phyloP scores from a whole-genome alignment of 64 coral and sea anemone species.

The Montipora capricornis region DNA sequence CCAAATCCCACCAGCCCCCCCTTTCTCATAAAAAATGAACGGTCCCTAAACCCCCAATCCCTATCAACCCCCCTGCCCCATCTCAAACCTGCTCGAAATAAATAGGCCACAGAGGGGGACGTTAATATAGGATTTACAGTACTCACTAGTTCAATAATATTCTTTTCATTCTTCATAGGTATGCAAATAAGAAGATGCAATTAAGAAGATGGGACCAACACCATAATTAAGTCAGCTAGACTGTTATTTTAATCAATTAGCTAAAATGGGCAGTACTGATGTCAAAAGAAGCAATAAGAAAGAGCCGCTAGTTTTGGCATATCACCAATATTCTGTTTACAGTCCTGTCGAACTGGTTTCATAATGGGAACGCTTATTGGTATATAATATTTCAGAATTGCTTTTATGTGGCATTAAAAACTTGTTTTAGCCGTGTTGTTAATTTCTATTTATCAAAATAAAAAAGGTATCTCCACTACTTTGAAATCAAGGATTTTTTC shows the following conservation, averaged over 20 bases:
- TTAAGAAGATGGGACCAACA: constrained; percentile 32
- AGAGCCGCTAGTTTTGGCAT: neutral
- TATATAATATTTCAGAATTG: neutral
- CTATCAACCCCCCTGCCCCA: neutral
- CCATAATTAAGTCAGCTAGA: neutral
- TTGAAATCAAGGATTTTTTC: neutral
- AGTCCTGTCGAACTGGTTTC: neutral
- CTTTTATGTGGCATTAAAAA: neutral
- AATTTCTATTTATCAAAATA: neutral
- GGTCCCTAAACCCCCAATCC: neutral
- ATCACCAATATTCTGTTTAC: neutral
- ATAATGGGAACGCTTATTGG: neutral
- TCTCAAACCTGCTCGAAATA: neutral
- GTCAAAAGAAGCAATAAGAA: neutral
- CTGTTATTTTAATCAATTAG: neutral
- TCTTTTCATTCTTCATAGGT: constrained; percentile 25
- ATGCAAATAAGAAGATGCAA: constrained; percentile 51
- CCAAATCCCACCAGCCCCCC: no score
- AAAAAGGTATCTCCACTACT: neutral
- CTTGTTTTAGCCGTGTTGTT: neutral
- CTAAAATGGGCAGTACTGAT: neutral
- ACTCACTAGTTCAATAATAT: neutral
- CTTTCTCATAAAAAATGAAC: no score
- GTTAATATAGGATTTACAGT: neutral
- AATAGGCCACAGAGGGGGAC: neutral